Percentiles rank a stretch among this genome's conserved stretches.
These are phyloP conservation scores for Drosophila pseudoobscura DNA, from an alignment of 1,140 invertebrate species.

Conservation along the genomic window DNA sequence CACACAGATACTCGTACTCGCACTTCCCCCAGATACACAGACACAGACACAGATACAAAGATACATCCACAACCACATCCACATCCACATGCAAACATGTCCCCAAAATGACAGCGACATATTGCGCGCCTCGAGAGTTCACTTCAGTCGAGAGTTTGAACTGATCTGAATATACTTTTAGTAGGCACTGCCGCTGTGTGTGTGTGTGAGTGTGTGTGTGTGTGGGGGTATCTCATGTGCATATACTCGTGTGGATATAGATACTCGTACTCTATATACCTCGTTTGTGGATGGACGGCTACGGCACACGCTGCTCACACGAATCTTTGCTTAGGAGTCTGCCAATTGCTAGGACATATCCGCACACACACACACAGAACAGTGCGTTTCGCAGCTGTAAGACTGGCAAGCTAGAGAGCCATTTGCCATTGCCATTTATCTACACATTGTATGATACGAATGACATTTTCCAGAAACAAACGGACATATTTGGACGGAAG, in stretches of 20 bases:
- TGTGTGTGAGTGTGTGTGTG: slow-evolving; percentile 12
- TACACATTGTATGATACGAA: no score
- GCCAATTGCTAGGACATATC: slow-evolving; percentile 13
- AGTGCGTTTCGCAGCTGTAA: background rate
- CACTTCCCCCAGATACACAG: slow-evolving; percentile 5
- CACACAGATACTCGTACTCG: slow-evolving; percentile 29
- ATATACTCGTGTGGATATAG: slow-evolving; percentile 1
- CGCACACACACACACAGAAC: background rate
- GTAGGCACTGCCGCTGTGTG: slow-evolving; percentile 16
- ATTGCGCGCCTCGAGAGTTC: slow-evolving; percentile 49
- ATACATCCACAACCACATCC: slow-evolving; percentile 3
- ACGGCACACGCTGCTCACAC: slow-evolving; percentile 24
- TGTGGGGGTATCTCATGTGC: background rate
- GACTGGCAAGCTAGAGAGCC: background rate
- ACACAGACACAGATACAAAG: background rate
- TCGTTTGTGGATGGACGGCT: slow-evolving; percentile 12
- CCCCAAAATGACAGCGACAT: slow-evolving; percentile 52
- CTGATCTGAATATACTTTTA: slow-evolving; percentile 41
- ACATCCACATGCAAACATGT: slow-evolving; percentile 20
- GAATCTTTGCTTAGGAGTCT: slow-evolving; percentile 16
- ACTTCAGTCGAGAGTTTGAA: slow-evolving; percentile 44
- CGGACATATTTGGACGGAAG: no score
- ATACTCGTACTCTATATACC: slow-evolving; percentile 26
- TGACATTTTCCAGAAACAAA: no score
- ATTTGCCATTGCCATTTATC: no score